A percentile compares a stretch with the other conserved stretches of the same genome.
Conservation (phyloP, 2,888 invertebrate genomes). For the Lypha dubia region DNA sequence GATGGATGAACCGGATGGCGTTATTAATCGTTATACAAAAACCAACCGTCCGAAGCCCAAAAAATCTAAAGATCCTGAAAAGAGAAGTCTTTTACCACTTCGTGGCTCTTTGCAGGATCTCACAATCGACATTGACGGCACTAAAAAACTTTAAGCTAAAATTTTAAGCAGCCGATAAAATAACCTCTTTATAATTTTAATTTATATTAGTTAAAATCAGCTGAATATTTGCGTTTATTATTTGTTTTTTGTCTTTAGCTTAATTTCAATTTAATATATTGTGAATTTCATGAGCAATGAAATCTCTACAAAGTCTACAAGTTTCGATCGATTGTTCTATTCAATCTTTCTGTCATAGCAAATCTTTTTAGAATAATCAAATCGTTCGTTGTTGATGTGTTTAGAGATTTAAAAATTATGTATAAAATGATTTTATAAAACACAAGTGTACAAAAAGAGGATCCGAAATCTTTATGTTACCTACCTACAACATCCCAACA, state of each 20-base stretch:
- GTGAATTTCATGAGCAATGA: background rate
- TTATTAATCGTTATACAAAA: slow-evolving; percentile 88
- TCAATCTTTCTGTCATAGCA: too few relatives aligned
- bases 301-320: background rate
- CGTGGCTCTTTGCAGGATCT: slow-evolving; percentile 82
- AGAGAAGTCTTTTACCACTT: slow-evolving; percentile 84
- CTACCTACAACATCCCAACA: too few relatives aligned
- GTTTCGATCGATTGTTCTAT: too few relatives aligned
- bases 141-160: slow-evolving; percentile 78
- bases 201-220: slow-evolving; percentile 50
- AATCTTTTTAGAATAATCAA: too few relatives aligned
- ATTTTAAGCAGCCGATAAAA: slow-evolving; percentile 18
- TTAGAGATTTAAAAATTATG: too few relatives aligned
- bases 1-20: slow-evolving; percentile 98
- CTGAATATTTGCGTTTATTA: slow-evolving; percentile 12
- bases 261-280: slow-evolving; percentile 11
- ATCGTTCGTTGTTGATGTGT: too few relatives aligned
- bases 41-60: slow-evolving; percentile 86
- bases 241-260: slow-evolving; percentile 45
- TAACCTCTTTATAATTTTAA: slow-evolving; percentile 34
- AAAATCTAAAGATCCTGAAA: slow-evolving; percentile 86
- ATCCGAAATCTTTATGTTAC: too few relatives aligned
- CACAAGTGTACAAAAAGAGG: too few relatives aligned
- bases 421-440: too few relatives aligned
- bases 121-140: slow-evolving; percentile 80